phyloP scores from a whole-genome alignment of 2,797 vertebrate species.

The Onychomys arenicola region DNA sequence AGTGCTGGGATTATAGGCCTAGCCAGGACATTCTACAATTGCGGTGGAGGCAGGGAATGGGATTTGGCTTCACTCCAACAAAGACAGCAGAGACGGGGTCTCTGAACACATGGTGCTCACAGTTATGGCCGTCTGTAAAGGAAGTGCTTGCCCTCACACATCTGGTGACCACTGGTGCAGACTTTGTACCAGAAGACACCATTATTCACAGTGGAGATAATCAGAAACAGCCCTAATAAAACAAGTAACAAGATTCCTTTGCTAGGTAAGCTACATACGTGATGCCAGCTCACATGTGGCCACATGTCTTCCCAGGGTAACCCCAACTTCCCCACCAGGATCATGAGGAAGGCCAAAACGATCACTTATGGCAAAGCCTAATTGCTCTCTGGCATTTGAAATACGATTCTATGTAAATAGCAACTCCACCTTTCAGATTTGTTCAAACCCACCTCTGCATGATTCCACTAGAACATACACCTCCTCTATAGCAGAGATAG shows the following conservation, averaged over 20 bases:
- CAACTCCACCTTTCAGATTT: rapidly evolving
- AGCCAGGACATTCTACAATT: background rate
- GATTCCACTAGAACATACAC: rapidly evolving
- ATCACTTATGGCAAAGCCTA: background rate
- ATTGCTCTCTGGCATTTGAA: background rate
- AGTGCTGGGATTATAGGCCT: no score
- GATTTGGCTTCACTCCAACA: background rate
- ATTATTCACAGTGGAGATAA: conserved; percentile 52
- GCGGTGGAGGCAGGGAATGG: background rate
- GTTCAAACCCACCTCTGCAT: background rate
- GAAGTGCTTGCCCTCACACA: background rate
- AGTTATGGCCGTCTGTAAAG: background rate
- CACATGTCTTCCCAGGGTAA: background rate
- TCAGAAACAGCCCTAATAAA: conserved; percentile 63
- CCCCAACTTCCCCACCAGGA: background rate
- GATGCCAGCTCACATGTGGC: background rate
- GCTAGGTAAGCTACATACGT: background rate
- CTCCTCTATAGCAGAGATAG: background rate
- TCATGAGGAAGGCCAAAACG: background rate
- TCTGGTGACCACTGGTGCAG: conserved; percentile 31
- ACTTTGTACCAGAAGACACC: background rate
- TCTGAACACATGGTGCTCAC: background rate
- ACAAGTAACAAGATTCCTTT: background rate
- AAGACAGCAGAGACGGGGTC: background rate
- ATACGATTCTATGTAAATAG: background rate